Base-by-base conservation (phyloP, 2,888 invertebrate species). In the Malthinus seriepunctatus region DNA sequence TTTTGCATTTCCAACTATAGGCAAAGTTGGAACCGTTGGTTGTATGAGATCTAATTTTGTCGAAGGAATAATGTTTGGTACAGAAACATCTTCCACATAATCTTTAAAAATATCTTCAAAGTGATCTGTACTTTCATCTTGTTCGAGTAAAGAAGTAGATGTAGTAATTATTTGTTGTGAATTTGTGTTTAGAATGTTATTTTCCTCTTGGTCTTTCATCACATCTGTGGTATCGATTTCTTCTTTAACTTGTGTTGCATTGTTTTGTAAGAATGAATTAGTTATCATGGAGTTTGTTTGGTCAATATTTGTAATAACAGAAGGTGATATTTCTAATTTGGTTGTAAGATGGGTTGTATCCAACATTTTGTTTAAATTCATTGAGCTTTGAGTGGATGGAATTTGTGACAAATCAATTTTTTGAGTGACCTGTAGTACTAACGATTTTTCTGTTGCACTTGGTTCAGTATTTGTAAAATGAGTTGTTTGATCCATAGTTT, bases 91-190 rank as follows among this genome's bases (percentile, higher is more conserved):
- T 38, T 70, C 70, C 11, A 69, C 60, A 10, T 67, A 64, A 54
- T 69, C 69, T 51, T 69, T 69, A 56, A 69, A 68, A 33, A 69
- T 68, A 42, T 69, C 68, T 38, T 69, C 70, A 60, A 70, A 68
- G 14, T 58, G 50, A 47, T 53, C 47, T 32, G 54, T 15, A 23
- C 12, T 39, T 8, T 53, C 9, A 7, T 56, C 7, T 35, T 45
- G 32, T 31, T 61, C 61, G 6, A 47, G 9, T 1, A 34, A 23
- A n/a, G 55, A 33, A 31, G 37, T 11, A 31, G 32, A 33, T 14
- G 52, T 52, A 4, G 38, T 11, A n/a, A 32, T 15, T 23, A 23
- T 23, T 23, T 23, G 23, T 23, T 2, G 23, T 5, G 5, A 23
- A 23, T 23, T 3, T 23, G 23, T 23, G 23, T 23, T 23, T 23